A percentile compares a stretch with the other conserved stretches of the same genome.
These are phyloP conservation scores for Asarcornis scutulata DNA, from an alignment of 2,113 vertebrate genomes.

Conservation along the genomic window DNA sequence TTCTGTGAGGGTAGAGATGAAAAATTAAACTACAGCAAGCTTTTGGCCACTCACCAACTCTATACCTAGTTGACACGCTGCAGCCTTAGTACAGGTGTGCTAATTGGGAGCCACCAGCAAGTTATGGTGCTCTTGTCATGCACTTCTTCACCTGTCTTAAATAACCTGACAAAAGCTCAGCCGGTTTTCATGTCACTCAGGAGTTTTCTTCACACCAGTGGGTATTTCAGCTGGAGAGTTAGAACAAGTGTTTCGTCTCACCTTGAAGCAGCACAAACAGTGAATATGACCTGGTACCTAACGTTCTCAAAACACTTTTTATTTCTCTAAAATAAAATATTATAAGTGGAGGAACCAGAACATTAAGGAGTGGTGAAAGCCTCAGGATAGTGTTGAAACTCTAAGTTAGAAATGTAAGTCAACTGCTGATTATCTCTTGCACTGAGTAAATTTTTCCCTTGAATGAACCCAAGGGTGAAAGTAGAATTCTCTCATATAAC, in stretches of 20 bases:
- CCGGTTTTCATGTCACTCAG: not conserved
- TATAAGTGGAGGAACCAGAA: not conserved
- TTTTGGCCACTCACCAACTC: not conserved
- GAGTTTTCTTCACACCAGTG: accelerated
- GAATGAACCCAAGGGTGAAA: not conserved
- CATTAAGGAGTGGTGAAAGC: not conserved
- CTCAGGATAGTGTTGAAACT: not conserved
- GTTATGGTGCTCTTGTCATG: not conserved
- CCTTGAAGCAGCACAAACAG: not conserved
- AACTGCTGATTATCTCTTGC: not conserved
- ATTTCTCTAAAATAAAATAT: not conserved
- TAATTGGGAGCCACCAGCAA: not conserved
- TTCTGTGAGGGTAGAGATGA: not conserved
- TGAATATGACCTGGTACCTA: not conserved
- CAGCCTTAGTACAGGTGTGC: not conserved
- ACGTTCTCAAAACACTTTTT: not conserved
- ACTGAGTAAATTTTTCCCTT: not conserved
- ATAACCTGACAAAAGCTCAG: not conserved
- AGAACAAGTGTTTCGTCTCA: not conserved
- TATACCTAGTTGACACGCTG: not conserved
- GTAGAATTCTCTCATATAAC: not conserved
- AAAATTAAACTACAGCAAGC: not conserved
- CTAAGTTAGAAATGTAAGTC: not conserved
- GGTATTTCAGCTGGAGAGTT: not conserved
- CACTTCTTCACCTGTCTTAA: not conserved